A percentile compares a stretch with the other conserved stretches of the same genome.
These are phyloP conservation scores for Asbolus verrucosus DNA, from an alignment of 1,140 invertebrate species.

Conservation along the genomic window DNA sequence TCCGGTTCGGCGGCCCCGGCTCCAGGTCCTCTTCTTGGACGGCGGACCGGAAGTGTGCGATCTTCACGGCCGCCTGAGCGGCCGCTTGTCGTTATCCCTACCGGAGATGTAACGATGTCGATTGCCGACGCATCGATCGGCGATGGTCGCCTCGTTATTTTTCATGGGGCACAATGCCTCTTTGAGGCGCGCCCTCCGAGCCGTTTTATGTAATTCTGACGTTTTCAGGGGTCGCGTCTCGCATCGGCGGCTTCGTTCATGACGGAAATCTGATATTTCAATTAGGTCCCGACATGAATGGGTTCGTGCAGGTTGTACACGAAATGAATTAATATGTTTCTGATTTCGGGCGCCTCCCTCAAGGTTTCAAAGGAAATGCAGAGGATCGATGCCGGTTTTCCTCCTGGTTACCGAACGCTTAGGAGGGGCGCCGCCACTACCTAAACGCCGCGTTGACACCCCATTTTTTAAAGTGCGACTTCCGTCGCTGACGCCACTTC, in stretches of 20 bases:
- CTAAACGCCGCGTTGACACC: too few species aligned
- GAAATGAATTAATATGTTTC: slow-evolving; percentile 5
- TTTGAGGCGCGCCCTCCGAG: background rate
- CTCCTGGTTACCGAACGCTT: too few species aligned
- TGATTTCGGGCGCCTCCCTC: slow-evolving; percentile 6
- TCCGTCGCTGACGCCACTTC: too few species aligned
- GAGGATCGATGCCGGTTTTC: background rate
- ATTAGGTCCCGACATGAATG: slow-evolving; percentile 4
- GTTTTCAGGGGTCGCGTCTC: slow-evolving; percentile 3
- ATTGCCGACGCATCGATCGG: background rate
- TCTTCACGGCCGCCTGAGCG: background rate
- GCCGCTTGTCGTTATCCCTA: too few species aligned
- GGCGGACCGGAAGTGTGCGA: slow-evolving; percentile 9
- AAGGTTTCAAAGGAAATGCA: slow-evolving; percentile 10
- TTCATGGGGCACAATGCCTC: background rate
- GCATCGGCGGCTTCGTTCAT: slow-evolving; percentile 6
- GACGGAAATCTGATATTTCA: slow-evolving; percentile 10
- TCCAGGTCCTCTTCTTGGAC: background rate
- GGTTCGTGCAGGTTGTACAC: slow-evolving; percentile 9
- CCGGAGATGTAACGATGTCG: slow-evolving; percentile 11
- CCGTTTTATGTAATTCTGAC: slow-evolving; percentile 6
- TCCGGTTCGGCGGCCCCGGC: background rate
- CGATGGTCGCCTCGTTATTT: slow-evolving; percentile 15
- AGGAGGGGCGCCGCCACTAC: too few species aligned
- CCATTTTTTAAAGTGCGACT: too few species aligned